Evolutionary conservation across 2,888 invertebrate genomes (phyloP).

Genomic region (Saturnia japonica): DNA sequence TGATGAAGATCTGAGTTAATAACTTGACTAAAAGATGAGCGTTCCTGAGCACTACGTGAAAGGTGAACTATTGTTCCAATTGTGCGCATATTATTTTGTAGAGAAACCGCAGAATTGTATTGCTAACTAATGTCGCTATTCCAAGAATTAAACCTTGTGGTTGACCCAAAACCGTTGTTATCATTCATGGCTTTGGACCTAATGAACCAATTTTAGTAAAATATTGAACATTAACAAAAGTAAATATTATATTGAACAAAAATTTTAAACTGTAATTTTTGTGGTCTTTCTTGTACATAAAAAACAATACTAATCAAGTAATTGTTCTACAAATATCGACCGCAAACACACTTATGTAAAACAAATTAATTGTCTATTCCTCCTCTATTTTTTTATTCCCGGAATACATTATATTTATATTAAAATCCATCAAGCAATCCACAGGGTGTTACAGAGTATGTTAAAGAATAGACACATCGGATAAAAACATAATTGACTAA

Average conservation of each 20-base stretch:
- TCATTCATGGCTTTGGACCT: not conserved
- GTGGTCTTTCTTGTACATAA: not conserved
- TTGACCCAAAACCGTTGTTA: constrained; percentile 3
- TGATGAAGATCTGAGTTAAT: too few relatives aligned
- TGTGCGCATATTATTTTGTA: constrained; percentile 5
- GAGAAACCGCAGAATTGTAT: constrained; percentile 3
- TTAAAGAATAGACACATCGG: too few relatives aligned
- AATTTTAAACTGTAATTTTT: not conserved
- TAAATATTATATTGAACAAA: not conserved
- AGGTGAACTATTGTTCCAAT: constrained; percentile 4
- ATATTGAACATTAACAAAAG: not conserved
- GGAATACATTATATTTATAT: too few relatives aligned
- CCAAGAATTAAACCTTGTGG: constrained; percentile 10
- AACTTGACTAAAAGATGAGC: not conserved
- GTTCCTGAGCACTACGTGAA: not conserved
- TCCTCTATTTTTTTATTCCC: too few relatives aligned
- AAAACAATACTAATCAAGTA: not conserved
- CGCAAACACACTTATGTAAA: not conserved
- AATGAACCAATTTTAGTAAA: not conserved
- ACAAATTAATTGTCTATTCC: not conserved
- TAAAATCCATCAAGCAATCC: too few relatives aligned
- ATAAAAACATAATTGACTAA: not conserved
- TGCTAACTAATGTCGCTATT: not conserved
- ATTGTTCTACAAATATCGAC: not conserved
- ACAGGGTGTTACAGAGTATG: too few relatives aligned